Base-by-base conservation (phyloP, 35 echinoderm and acorn worm species). In the Ophioderma brevispina region DNA sequence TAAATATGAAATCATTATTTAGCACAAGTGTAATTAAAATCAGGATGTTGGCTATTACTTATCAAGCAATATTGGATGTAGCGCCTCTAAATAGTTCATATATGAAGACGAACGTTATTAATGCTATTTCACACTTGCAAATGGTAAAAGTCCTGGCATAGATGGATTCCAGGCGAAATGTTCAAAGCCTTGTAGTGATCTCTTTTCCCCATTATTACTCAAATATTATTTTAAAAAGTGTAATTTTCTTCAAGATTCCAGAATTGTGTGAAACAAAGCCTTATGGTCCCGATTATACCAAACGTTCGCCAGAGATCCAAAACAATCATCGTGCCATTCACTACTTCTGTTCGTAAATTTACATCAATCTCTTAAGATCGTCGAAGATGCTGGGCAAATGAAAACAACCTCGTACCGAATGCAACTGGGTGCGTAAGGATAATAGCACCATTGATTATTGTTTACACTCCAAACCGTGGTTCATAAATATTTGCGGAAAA, bases 401-500 rank as follows among this genome's bases (percentile, higher is more conserved):
- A 25, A 70, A 25, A 13, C n/a, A 30, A 70, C 4, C 2, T 18
- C n/a, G n/a, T 25, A 2, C 2, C 10, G n/a, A 30, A 70, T 70
- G 59, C 59, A 70, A 25, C 59, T 70, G 59, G n/a, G 10, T 70
- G 39, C 36, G 80, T 40, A 82, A 82, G 42, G 80, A 23, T 21
- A 41, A 82, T 40, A 82, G 37, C 39, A 82, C 80, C 14, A 40
- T 38, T 15, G 78, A 80, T n/a, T 33, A 80, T 80, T 80, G 5
- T 80, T 37, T 35, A 82, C 80, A 40, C 39, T 82, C 23, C n/a
- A 82, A 28, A 84, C 43, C 5, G 18, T 55, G 10, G 23, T 84
- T 55, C 55, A 50, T 33, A 55, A 84, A 38, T 55, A 82, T 84
- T 28, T 84, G 33, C 49, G 81, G 36, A 84, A 84, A n/a, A 84